phyloP scores from a whole-genome alignment of 2,113 vertebrate genomes.

The Eublepharis macularius region DNA sequence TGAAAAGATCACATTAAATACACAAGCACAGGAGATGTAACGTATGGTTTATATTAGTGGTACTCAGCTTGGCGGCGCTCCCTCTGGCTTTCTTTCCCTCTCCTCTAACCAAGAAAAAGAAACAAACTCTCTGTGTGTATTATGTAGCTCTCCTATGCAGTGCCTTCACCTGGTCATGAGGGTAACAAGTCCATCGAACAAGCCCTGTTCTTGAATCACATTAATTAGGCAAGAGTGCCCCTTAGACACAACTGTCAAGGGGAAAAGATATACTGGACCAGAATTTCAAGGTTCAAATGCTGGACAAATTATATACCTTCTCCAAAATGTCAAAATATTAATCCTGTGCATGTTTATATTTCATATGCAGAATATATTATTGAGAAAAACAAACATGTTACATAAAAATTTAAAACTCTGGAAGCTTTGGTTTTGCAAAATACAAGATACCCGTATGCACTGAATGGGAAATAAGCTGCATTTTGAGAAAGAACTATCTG shows the following conservation, averaged over 20 bases:
- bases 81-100: constrained; percentile 74
- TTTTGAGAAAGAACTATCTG: constrained; percentile 47
- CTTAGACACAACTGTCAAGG: neutral
- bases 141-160: constrained; percentile 54
- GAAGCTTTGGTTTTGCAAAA: neutral
- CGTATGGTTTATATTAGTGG: constrained; percentile 87
- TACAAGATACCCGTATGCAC: neutral
- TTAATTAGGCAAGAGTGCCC: constrained; percentile 3
- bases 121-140: constrained; percentile 50
- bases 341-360: neutral
- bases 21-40: constrained; percentile 68
- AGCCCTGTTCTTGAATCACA: constrained; percentile 58
- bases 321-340: constrained; percentile 9
- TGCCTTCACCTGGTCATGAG: constrained; percentile 62
- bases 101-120: constrained; percentile 67
- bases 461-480: constrained; percentile 35
- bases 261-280: neutral
- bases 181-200: constrained; percentile 69
- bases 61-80: constrained; percentile 78
- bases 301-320: neutral
- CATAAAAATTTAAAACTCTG: neutral
- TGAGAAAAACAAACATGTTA: neutral
- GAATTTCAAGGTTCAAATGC: neutral
- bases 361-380: neutral
- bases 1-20: constrained; percentile 73